phyloP scores from a whole-genome alignment of 2,797 vertebrate genomes.

The Clarias laeviceps region DNA sequence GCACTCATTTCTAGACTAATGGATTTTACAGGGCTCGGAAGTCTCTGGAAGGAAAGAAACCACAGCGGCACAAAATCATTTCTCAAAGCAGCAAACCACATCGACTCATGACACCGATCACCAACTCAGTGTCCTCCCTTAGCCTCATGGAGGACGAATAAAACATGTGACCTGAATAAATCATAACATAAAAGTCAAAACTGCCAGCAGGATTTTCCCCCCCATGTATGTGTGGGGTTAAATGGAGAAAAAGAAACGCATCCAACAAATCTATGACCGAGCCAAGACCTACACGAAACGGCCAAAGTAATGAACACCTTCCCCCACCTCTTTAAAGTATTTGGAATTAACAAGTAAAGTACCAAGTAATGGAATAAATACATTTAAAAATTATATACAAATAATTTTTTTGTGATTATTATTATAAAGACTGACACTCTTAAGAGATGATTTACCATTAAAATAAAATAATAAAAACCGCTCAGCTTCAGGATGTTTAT shows the following conservation, averaged over 20 bases:
- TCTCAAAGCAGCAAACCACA: slow-evolving; percentile 47
- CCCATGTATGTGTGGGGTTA: slow-evolving; percentile 51
- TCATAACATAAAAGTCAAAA: slow-evolving; percentile 57
- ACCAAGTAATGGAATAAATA: background rate
- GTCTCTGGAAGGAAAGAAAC: slow-evolving; percentile 33
- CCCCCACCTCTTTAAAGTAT: background rate
- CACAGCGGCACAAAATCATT: slow-evolving; percentile 41
- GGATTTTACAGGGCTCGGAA: slow-evolving; percentile 47
- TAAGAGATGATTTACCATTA: too few species aligned
- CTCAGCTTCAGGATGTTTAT: slow-evolving; percentile 37
- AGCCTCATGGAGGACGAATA: slow-evolving; percentile 16
- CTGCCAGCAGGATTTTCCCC: slow-evolving; percentile 62
- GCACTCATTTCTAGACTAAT: slow-evolving; percentile 50
- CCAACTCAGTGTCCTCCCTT: background rate
- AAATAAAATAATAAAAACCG: background rate
- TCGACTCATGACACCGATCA: background rate
- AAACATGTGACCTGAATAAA: slow-evolving; percentile 55
- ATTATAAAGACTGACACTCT: too few species aligned
- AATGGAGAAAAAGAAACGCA: slow-evolving; percentile 44
- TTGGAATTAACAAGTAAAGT: too few species aligned
- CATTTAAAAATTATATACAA: too few species aligned
- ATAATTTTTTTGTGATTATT: too few species aligned
- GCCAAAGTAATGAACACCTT: slow-evolving; percentile 5
- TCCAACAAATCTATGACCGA: slow-evolving; percentile 25
- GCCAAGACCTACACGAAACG: slow-evolving; percentile 14